Evolutionary conservation across 2,797 vertebrate genomes (phyloP), one percentile per base, ranked within the genome.

Genomic region (Danio tinwini): DNA sequence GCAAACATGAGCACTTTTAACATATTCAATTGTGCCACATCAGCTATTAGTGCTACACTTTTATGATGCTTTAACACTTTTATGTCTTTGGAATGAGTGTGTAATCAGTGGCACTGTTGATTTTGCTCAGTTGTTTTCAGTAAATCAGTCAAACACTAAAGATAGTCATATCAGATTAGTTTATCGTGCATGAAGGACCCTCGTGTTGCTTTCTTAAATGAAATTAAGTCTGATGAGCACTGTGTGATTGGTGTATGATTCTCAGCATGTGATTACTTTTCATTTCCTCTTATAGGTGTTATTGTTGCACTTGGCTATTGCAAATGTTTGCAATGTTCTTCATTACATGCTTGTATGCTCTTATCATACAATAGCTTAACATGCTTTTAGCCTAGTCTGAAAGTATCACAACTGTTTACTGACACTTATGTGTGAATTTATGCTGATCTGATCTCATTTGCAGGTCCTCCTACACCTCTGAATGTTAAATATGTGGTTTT

Each of bases 381-480:
- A 69, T 61, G 53, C 78, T 80, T 82, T 81, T 73, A 50, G 50
- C 82, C 76, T 80, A 44, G 72, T 29, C 29, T 40, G 8, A 19
- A 16, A 70, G 37, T 55, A 42, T 39, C 29, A 29, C 29, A 47
- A 47, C 45, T 47, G 12, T 47, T 7, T 47, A 47, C 45, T 71
- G 37, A 11, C 40, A 45, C 13, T 72, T 39, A 40, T 14, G 17
- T 44, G 12, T 44, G 4, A 72, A 52, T 55, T 2, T 52, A 50
- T 67, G 62, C 50, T 56, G 55, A 70, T 59, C 49, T 78, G 45
- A 58, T 44, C 44, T 29, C 29, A 7, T 65, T 63, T 52, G 6
- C 44, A 74, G 14, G 47, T 45, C 49, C 17, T 21, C 65, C 55
- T 69, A 61, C 53, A 59, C 12, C 9, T 70, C 4, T 40, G 47